These are phyloP conservation scores for Anniella stebbinsi DNA, from an alignment of 2,797 vertebrate species.

Conservation along the genomic window DNA sequence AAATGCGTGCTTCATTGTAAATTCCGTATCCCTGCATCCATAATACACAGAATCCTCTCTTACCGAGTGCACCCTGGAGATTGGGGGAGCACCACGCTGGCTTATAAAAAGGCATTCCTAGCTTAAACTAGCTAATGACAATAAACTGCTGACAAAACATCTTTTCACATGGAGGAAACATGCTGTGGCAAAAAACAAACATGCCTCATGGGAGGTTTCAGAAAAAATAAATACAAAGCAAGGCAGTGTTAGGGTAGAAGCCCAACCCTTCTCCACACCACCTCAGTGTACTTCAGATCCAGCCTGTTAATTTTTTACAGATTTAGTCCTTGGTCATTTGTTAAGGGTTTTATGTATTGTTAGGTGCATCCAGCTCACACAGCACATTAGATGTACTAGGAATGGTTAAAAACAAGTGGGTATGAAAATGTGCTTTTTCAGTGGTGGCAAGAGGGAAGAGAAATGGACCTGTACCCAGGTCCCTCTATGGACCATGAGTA, in stretches of 20 bases:
- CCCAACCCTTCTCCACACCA: not conserved
- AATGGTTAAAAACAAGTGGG: not conserved
- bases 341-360: not conserved
- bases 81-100: slow-evolving; percentile 22
- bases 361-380: not conserved
- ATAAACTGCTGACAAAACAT: slow-evolving; percentile 52
- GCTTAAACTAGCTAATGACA: slow-evolving; percentile 36
- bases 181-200: slow-evolving; percentile 45
- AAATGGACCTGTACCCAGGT: not conserved
- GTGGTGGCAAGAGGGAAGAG: not conserved
- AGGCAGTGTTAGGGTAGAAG: slow-evolving; percentile 42
- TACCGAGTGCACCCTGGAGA: slow-evolving; percentile 25
- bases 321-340: not conserved
- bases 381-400: not conserved
- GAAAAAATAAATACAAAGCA: slow-evolving; percentile 22
- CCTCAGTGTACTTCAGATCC: not conserved
- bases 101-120: slow-evolving; percentile 45
- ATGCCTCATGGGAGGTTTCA: not conserved
- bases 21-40: slow-evolving; percentile 9
- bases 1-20: slow-evolving; percentile 17
- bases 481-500: not conserved
- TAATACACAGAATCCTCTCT: not conserved
- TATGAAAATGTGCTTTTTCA: not conserved
- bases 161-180: slow-evolving; percentile 35
- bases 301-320: not conserved